Base-by-base conservation (phyloP, 2,888 invertebrate genomes). In the Hipparchia sbordonii region DNA sequence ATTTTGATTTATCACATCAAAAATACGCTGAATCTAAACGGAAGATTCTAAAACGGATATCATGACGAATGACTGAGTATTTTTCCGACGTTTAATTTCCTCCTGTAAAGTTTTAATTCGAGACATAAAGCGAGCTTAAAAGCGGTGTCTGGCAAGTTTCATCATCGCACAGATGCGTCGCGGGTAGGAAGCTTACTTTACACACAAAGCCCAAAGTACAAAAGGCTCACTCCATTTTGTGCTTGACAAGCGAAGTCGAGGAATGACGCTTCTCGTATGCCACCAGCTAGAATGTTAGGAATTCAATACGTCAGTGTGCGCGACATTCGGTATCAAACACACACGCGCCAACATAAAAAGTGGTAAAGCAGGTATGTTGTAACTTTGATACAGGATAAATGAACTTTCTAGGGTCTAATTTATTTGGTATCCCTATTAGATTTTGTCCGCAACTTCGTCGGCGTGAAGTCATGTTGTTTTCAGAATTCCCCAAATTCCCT, bases 141-240 rank as follows among this genome's bases (percentile, higher is more conserved):
- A 93, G 91, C 92, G 87, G 84, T 88, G 93, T 93, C 93, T 93
- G 91, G 92, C 91, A 92, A 93, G 93, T 93, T 93, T 93, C 93
- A 92, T 92, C 92, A 92, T 86, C 88, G 90, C 86, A 85, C 89
- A 89, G 92, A 91, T 90, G 89, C 89, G 89, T 90, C 87, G 89
- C 63, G 70, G 70, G 89, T 91, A 90, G 91, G 88, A 89, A 90
- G 91, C 91, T 92, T 91, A 91, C 92, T 93, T 92, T 90, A 85
- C 89, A 87, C 90, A 92, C 92, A 93, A 93, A 93, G 92, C 90
- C 89, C 89, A 89, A 88, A 89, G 89, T 89, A 93, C 91, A 92
- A 93, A 93, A 92, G 92, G 87, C 87, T 85, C 86, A 86, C 89
- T 90, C 88, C 89, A 91, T 92, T 91, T 92, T 91, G 90, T 86